These are phyloP conservation scores for Peromyscus maniculatus DNA, from an alignment of 2,113 vertebrate species.

Conservation along the genomic window DNA sequence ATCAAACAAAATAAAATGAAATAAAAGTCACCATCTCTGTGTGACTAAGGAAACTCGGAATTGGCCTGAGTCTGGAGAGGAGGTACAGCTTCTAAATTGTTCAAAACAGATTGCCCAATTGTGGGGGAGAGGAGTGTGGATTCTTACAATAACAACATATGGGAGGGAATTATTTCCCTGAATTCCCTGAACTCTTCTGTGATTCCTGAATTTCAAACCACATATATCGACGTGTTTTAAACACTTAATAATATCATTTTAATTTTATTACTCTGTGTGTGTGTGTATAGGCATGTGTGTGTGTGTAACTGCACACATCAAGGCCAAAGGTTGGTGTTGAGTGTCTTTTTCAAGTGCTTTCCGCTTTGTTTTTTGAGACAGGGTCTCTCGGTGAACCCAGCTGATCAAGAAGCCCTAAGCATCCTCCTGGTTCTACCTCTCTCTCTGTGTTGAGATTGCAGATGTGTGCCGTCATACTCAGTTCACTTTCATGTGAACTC, in stretches of 20 bases:
- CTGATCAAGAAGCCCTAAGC: neutral
- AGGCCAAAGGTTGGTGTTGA: neutral
- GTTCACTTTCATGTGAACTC: neutral
- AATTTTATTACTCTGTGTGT: neutral
- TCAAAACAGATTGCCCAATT: neutral
- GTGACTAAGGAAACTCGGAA: neutral
- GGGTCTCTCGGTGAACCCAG: too few relatives aligned
- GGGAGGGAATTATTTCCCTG: neutral
- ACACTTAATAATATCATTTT: neutral
- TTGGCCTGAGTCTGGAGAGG: neutral
- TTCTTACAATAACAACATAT: neutral
- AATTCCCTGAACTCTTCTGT: neutral
- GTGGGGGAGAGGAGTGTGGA: neutral
- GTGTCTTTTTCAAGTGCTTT: neutral
- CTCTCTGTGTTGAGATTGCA: neutral
- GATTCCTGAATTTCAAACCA: constrained; percentile 35
- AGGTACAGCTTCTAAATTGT: neutral
- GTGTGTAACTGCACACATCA: neutral
- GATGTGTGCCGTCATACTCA: too few relatives aligned
- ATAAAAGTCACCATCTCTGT: neutral
- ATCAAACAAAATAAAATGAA: neutral
- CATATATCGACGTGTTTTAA: constrained; percentile 7
- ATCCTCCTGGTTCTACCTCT: too few relatives aligned
- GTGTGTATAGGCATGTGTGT: neutral
- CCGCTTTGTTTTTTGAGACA: neutral